A percentile compares a stretch with the other conserved stretches of the same genome.
These are phyloP conservation scores for Trichonephila clavata DNA, from an alignment of 1,140 invertebrate species.

Conservation along the genomic window DNA sequence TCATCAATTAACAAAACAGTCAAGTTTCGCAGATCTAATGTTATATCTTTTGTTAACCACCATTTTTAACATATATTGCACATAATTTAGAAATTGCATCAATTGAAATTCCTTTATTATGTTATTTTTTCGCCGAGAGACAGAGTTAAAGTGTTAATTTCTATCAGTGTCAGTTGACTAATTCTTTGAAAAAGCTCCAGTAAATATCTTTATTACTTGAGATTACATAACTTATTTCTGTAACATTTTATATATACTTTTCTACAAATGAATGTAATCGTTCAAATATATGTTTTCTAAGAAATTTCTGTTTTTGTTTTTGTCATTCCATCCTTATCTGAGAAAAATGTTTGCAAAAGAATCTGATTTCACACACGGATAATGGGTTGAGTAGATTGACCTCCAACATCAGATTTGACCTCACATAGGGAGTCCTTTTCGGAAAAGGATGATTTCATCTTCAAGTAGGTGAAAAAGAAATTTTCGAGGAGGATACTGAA, in stretches of 20 bases:
- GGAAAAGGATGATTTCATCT: background rate
- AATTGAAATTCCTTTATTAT: background rate
- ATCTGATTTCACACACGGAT: background rate
- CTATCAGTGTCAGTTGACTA: too few relatives aligned
- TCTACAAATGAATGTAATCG: background rate
- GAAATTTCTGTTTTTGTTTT: slow-evolving; percentile 30
- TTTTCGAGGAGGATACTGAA: slow-evolving; percentile 70
- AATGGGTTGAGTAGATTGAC: slow-evolving; percentile 32
- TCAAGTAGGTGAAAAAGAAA: slow-evolving; percentile 59
- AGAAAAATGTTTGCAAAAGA: background rate
- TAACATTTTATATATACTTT: slow-evolving; percentile 6
- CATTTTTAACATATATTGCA: too few relatives aligned
- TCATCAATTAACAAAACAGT: too few relatives aligned
- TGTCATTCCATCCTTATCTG: slow-evolving; percentile 8
- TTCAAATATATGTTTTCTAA: background rate
- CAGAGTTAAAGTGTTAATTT: too few relatives aligned
- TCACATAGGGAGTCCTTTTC: background rate
- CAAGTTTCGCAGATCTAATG: too few relatives aligned
- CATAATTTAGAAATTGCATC: too few relatives aligned
- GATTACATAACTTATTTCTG: background rate
- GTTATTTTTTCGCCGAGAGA: background rate
- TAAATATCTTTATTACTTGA: too few relatives aligned
- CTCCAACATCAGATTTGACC: background rate
- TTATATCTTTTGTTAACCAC: too few relatives aligned
- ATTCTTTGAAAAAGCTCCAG: too few relatives aligned